Evolutionary conservation across 2,113 vertebrate genomes (phyloP).

Genomic region (Malurus alboscapulatus): DNA sequence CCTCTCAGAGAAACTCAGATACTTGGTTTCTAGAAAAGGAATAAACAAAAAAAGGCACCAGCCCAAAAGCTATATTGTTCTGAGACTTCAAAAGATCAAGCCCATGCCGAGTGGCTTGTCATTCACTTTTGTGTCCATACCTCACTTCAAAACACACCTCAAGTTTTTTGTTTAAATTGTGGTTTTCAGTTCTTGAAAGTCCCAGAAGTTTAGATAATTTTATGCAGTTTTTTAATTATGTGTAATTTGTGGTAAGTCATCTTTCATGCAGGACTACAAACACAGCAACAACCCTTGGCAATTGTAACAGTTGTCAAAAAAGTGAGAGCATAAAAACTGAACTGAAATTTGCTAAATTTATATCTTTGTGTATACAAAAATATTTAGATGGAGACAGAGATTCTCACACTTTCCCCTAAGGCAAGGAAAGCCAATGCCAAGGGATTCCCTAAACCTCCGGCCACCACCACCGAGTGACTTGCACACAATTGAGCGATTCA

Average conservation of each 20-base stretch:
- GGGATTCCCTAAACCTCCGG: background rate
- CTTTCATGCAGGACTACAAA: background rate
- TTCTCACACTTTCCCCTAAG: background rate
- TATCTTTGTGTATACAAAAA: background rate
- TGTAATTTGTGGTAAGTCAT: background rate
- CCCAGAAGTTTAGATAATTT: background rate
- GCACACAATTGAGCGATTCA: background rate
- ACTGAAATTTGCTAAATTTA: background rate
- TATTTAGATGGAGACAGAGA: background rate
- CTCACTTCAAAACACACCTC: background rate
- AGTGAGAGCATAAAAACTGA: background rate
- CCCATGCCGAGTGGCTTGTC: background rate
- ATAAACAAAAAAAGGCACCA: background rate
- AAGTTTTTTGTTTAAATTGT: background rate
- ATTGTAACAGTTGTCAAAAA: background rate
- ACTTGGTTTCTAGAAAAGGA: background rate
- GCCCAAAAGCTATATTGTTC: background rate
- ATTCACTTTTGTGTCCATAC: background rate
- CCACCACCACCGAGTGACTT: background rate
- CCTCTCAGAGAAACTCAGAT: background rate
- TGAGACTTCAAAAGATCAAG: background rate
- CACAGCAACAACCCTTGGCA: background rate
- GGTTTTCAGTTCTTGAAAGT: background rate
- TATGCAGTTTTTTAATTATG: background rate
- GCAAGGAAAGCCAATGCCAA: background rate